These are phyloP conservation scores for Meteorus cinctellus DNA, from an alignment of 2,888 invertebrate species.

Conservation along the genomic window DNA sequence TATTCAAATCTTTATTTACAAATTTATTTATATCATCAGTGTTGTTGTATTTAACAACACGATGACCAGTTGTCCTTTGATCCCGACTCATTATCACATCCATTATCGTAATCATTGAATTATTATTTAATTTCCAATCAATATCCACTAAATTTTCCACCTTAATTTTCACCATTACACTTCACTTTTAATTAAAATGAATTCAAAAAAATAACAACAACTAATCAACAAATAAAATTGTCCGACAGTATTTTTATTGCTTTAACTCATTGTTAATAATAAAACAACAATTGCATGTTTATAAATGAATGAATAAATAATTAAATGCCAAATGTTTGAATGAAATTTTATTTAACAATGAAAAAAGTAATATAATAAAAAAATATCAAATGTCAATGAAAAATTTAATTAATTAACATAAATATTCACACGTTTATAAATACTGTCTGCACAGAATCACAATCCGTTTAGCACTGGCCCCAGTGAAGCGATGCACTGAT, in stretches of 20 bases:
- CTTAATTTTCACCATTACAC: conserved; percentile 36
- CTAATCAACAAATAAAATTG: background rate
- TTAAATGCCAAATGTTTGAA: too few species aligned
- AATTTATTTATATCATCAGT: background rate
- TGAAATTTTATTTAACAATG: background rate
- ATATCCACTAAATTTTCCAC: conserved; percentile 45
- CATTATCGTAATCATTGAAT: conserved; percentile 50
- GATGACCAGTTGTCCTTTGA: conserved; percentile 68
- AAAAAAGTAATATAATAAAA: background rate
- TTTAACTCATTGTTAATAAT: background rate
- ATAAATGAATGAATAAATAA: too few species aligned
- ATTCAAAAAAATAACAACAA: conserved; percentile 9
- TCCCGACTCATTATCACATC: conserved; percentile 66
- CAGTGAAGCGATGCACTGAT: conserved; percentile 69
- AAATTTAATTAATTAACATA: conserved; percentile 15
- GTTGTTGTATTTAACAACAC: conserved; percentile 57
- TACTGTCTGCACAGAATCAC: conserved; percentile 65
- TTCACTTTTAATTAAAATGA: conserved; percentile 7
- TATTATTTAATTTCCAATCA: background rate
- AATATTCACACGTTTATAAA: conserved; percentile 32
- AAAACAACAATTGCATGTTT: too few species aligned
- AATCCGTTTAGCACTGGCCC: conserved; percentile 68
- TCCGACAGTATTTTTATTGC: background rate
- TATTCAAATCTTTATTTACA: conserved; percentile 24
- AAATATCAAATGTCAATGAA: background rate